Evolutionary conservation across 2,113 vertebrate species (phyloP).

Genomic region (Colossoma macropomum): DNA sequence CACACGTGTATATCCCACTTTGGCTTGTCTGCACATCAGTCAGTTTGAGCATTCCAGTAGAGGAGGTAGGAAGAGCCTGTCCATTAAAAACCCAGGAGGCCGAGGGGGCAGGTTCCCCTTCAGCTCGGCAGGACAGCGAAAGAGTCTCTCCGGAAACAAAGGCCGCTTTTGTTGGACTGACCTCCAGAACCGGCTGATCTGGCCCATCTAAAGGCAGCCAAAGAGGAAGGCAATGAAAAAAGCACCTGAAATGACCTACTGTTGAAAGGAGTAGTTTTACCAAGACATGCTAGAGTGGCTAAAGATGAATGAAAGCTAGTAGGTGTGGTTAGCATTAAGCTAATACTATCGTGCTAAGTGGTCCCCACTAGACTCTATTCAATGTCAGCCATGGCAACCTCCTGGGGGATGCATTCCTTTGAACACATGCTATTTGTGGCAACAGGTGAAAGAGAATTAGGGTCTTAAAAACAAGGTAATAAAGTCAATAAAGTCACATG

Average conservation of each 20-base stretch:
- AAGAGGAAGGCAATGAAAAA: not conserved
- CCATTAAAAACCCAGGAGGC: conserved; percentile 65
- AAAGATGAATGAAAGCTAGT: not conserved
- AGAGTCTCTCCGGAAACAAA: conserved; percentile 66
- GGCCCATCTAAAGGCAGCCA: conserved; percentile 71
- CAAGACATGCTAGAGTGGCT: not conserved
- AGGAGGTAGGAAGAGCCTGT: conserved; percentile 29
- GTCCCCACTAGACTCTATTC: too few species aligned
- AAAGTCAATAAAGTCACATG: too few species aligned
- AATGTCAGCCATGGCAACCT: too few species aligned
- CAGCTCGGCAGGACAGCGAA: conserved; percentile 67
- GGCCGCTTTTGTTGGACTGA: conserved; percentile 59
- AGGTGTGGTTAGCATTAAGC: not conserved
- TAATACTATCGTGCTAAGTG: not conserved
- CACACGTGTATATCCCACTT: conserved; percentile 71
- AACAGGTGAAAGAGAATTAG: too few species aligned
- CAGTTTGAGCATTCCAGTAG: conserved; percentile 60
- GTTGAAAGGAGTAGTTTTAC: not conserved
- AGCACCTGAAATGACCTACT: not conserved
- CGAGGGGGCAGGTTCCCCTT: conserved; percentile 64
- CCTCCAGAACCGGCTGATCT: conserved; percentile 65
- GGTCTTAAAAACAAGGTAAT: too few species aligned
- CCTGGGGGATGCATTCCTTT: too few species aligned
- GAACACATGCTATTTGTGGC: too few species aligned
- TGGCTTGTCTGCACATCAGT: conserved; percentile 62